These are phyloP conservation scores for Trachelipus rathkii DNA, from an alignment of 1,140 invertebrate genomes.

Conservation along the genomic window DNA sequence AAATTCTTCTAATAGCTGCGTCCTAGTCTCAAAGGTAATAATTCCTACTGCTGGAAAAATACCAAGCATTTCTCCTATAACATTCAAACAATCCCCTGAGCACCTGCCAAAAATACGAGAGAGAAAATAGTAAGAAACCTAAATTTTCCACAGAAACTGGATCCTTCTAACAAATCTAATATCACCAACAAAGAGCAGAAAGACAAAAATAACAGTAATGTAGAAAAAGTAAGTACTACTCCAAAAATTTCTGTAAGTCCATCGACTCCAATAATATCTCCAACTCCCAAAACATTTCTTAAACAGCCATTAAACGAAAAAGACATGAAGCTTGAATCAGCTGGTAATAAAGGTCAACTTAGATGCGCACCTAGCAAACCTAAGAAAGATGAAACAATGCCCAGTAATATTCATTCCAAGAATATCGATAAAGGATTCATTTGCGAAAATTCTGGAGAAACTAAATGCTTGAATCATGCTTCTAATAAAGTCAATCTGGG, in stretches of 20 bases:
- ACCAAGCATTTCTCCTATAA: not conserved
- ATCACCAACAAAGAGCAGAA: not conserved
- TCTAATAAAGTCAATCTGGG: no score
- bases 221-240: not conserved
- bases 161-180: not conserved
- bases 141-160: not conserved
- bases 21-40: not conserved
- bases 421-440: no score
- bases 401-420: no score
- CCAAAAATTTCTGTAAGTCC: not conserved
- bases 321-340: no score
- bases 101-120: no score
- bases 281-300: no score
- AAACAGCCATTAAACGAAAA: no score
- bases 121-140: not conserved
- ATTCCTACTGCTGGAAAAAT: not conserved
- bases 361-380: no score
- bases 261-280: not conserved
- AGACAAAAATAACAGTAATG: not conserved
- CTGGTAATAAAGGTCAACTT: no score
- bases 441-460: no score
- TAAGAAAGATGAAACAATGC: no score
- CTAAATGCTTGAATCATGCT: no score
- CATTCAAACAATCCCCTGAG: not conserved
- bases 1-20: not conserved